These are phyloP conservation scores for Morbakka virulenta DNA, from an alignment of 30 jellyfish, hydroid and myxozoan species.

Conservation along the genomic window DNA sequence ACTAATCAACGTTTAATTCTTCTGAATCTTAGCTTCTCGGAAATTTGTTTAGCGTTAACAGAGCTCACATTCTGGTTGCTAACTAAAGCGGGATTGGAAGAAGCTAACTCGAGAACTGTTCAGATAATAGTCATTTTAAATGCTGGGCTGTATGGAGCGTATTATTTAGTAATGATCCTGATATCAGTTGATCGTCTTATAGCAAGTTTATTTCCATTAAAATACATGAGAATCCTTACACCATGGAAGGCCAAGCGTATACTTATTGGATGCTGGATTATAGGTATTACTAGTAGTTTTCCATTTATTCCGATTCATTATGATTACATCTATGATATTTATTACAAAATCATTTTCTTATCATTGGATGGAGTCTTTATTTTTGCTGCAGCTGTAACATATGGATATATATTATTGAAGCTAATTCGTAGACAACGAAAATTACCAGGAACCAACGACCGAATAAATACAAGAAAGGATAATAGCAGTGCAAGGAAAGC, in stretches of 20 bases:
- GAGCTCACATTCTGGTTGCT: constrained; percentile 11
- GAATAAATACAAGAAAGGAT: not conserved
- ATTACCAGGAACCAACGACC: no score
- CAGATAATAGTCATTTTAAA: constrained; percentile 27
- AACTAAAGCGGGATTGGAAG: constrained; percentile 5
- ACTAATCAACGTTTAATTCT: constrained; percentile 12
- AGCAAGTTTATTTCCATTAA: constrained; percentile 9
- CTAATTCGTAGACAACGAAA: not conserved
- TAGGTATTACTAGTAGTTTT: constrained; percentile 32
- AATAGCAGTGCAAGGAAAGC: not conserved
- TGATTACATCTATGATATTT: constrained; percentile 16
- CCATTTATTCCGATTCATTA: constrained; percentile 35
- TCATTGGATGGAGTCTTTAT: constrained; percentile 21
- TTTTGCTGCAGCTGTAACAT: constrained; percentile 11
- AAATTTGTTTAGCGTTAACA: constrained; percentile 9
- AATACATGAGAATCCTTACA: constrained; percentile 1
- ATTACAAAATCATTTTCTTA: constrained; percentile 37
- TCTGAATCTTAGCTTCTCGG: constrained; percentile 24
- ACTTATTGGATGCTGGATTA: constrained; percentile 18
- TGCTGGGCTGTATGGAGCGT: constrained; percentile 59
- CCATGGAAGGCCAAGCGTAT: not conserved
- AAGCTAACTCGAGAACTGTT: not conserved
- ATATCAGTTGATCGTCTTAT: constrained; percentile 30
- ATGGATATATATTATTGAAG: constrained; percentile 14
- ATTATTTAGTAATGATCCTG: constrained; percentile 20